phyloP scores from a whole-genome alignment of 2,113 vertebrate species.

The Mormyrus iriodes region DNA sequence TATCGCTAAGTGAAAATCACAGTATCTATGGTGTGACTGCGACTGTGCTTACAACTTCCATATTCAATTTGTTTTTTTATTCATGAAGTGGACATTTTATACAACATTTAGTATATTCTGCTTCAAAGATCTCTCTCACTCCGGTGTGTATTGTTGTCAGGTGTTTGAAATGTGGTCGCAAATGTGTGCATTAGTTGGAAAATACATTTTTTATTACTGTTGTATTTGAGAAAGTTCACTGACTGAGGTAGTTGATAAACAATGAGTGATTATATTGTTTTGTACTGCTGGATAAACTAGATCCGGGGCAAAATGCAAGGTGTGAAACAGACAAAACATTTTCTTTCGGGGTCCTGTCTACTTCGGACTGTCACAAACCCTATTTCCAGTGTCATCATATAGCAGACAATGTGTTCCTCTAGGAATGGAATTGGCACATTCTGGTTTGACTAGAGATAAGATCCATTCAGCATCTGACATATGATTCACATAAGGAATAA shows the following conservation, averaged over 20 bases:
- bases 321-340: neutral
- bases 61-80: too few species aligned
- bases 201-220: neutral
- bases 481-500: neutral
- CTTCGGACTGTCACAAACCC: neutral
- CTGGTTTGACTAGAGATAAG: neutral
- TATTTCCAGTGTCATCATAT: neutral
- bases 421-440: neutral
- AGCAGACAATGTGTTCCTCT: neutral
- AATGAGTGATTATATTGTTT: neutral
- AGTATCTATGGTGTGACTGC: neutral
- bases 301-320: neutral
- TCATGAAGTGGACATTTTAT: neutral
- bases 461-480: neutral
- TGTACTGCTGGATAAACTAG: neutral
- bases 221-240: neutral
- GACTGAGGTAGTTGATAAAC: neutral
- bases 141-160: neutral
- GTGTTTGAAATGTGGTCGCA: neutral
- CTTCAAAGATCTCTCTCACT: neutral
- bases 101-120: neutral
- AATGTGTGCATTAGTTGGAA: neutral
- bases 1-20: neutral
- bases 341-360: neutral
- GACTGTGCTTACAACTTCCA: neutral